Conservation (phyloP, 2,797 vertebrate genomes). For the Crenichthys baileyi region DNA sequence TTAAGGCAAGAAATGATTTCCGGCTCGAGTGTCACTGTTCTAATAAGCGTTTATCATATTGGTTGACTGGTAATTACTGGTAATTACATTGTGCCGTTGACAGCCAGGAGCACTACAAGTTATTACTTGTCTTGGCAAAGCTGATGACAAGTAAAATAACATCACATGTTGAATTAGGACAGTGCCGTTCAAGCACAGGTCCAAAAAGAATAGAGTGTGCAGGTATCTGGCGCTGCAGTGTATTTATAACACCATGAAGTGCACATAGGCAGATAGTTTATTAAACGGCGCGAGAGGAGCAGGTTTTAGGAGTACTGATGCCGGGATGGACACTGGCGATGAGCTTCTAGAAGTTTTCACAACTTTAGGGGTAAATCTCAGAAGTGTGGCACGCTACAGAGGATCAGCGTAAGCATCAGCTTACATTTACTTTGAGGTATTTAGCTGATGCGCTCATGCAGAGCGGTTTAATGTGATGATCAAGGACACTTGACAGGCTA, state of each 20-base stretch:
- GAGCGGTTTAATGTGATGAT: slow-evolving; percentile 34
- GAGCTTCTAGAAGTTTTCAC: slow-evolving; percentile 27
- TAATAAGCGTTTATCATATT: slow-evolving; percentile 68
- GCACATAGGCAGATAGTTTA: slow-evolving; percentile 59
- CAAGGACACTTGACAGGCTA: slow-evolving; percentile 26
- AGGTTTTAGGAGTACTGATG: slow-evolving; percentile 46
- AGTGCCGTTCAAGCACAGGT: slow-evolving; percentile 59
- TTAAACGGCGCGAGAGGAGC: slow-evolving; percentile 46
- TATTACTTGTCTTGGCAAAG: slow-evolving; percentile 57
- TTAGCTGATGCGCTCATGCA: slow-evolving; percentile 32
- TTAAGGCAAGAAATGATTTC: slow-evolving; percentile 65
- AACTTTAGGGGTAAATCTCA: slow-evolving; percentile 22
- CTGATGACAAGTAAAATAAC: slow-evolving; percentile 65
- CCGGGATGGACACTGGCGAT: slow-evolving; percentile 46
- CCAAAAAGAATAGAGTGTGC: slow-evolving; percentile 20
- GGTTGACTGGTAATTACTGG: slow-evolving; percentile 71
- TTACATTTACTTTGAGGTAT: slow-evolving; percentile 41
- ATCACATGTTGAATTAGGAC: slow-evolving; percentile 44
- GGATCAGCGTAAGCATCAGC: slow-evolving; percentile 45
- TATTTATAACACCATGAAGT: slow-evolving; percentile 65
- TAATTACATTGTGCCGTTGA: slow-evolving; percentile 65
- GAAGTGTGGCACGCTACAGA: slow-evolving; percentile 17
- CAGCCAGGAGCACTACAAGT: slow-evolving; percentile 59
- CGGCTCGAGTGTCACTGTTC: slow-evolving; percentile 42
- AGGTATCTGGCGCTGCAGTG: slow-evolving; percentile 27